phyloP scores from a whole-genome alignment of 2,888 invertebrate species.

The Trissoscelio sp. region DNA sequence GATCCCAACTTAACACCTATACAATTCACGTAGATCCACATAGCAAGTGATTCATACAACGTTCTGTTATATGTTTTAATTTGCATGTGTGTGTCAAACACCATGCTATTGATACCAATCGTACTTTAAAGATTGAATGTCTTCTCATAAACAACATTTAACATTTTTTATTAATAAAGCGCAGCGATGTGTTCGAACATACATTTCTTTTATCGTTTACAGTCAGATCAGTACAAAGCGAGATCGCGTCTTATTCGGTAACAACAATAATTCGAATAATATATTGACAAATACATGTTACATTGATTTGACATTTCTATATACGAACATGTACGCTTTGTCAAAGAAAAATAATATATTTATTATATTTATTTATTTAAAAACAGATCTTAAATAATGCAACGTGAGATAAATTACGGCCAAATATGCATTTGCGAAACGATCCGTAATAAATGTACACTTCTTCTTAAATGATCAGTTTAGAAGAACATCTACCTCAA shows the following conservation, averaged over 20 bases:
- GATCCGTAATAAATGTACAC: constrained; percentile 74
- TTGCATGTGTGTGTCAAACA: constrained; percentile 63
- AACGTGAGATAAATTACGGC: constrained; percentile 70
- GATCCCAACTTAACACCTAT: constrained; percentile 55
- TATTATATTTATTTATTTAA: constrained; percentile 66
- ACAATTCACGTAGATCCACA: constrained; percentile 39
- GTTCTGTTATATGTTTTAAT: constrained; percentile 38
- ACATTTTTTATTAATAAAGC: constrained; percentile 67
- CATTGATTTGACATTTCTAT: constrained; percentile 55
- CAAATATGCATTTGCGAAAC: constrained; percentile 50
- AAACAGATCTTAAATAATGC: constrained; percentile 72
- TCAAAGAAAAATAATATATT: constrained; percentile 65
- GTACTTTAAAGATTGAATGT: constrained; percentile 49
- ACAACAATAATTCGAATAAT: constrained; percentile 75
- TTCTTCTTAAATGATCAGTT: constrained; percentile 64
- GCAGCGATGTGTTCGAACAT: constrained; percentile 58
- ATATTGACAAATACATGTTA: constrained; percentile 71
- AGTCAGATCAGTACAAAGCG: constrained; percentile 71
- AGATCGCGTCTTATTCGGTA: constrained; percentile 74
- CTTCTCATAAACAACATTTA: constrained; percentile 65
- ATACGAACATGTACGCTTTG: constrained; percentile 64
- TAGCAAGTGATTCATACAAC: constrained; percentile 40
- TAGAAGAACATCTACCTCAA: constrained; percentile 65
- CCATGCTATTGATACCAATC: constrained; percentile 38
- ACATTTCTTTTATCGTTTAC: constrained; percentile 55